Base-by-base conservation (phyloP, 2,113 vertebrate genomes). In the Alaudala cheleensis region DNA sequence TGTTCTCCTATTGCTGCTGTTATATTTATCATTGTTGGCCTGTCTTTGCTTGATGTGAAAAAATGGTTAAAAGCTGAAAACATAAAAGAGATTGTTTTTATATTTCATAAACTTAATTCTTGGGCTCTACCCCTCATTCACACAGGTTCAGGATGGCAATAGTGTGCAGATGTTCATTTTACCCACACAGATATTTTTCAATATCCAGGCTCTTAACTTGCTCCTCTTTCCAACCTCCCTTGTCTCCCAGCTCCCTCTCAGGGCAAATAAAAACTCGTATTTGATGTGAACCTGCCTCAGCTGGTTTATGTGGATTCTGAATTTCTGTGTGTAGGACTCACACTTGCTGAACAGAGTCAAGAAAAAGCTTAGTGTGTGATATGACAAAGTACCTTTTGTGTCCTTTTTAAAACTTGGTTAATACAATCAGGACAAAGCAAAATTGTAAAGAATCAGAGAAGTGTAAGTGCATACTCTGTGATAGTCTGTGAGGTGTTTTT, bases 111-210 rank as follows among this genome's bases (percentile, higher is more conserved):
- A 51, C 24, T 66, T 87, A 53, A 76, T 23, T 39, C 23, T 66
- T 60, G 42, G 44, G 21, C 67, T 81, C 37, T 49, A 39, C 14
- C 10, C 29, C 65, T 88, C 42, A 51, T 51, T 65, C 1, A 0
- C 70, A 92, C 14, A 65, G 44, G 11, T 80, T 76, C 44, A 71
- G 71, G 42, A 74, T 86, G 7, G 18, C 44, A 81, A 57, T 62
- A 58, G 19, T 23, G 15, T 73, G 12, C 62, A 86, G 64, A 39
- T 91, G n/a, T 70, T 95, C n/a, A 25, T 82, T 87, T 88, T 86
- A 61, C 19, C 37, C 39, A 14, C 0, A 0, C 0, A n/a, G 28
- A 7, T 57, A 73, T 64, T 80, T 86, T 60, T 39, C n/a, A 88
- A 10, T 58, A 88, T 65, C n/a, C 16, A 61, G n/a, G 42, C 61